A percentile compares a stretch with the other conserved stretches of the same genome.
Evolutionary conservation across 2,888 invertebrate species (phyloP).

Genomic region (Imbricaverruca yamaguchii): DNA sequence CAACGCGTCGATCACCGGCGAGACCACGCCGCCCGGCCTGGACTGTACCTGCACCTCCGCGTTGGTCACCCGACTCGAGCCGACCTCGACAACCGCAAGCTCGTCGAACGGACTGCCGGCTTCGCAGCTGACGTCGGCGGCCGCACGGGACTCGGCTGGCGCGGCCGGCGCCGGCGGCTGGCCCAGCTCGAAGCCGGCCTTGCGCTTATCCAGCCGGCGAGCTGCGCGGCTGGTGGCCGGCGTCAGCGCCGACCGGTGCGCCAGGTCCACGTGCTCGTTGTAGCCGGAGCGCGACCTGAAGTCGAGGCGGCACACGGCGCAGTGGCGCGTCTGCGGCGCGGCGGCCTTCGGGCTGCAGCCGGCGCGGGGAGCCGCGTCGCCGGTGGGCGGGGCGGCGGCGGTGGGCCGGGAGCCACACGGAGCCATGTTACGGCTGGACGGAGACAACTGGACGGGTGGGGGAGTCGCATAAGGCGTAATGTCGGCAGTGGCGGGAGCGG

Average conservation of each 20-base stretch:
- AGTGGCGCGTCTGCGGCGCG: not conserved
- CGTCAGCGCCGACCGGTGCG: not conserved
- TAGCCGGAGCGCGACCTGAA: not conserved
- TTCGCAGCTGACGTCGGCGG: too few relatives aligned
- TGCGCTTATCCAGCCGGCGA: not conserved
- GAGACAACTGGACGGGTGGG: not conserved
- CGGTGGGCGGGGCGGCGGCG: not conserved
- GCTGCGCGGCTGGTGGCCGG: not conserved
- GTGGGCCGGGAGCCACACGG: too few relatives aligned
- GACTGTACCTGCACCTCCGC: not conserved
- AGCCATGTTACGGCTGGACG: not conserved
- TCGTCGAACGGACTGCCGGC: too few relatives aligned
- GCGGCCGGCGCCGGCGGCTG: too few relatives aligned
- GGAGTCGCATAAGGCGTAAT: not conserved
- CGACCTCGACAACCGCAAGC: not conserved
- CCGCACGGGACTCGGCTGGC: too few relatives aligned
- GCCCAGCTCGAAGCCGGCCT: not conserved
- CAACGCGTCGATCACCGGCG: not conserved
- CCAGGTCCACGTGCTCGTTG: constrained; percentile 5
- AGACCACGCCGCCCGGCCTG: not conserved
- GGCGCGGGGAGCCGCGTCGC: not conserved
- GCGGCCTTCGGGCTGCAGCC: not conserved
- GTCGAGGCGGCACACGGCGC: not conserved
- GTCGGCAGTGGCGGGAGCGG: not conserved
- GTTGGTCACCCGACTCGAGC: not conserved